Evolutionary conservation across 2,888 invertebrate species (phyloP).

Genomic region (Heteropelma amictum): DNA sequence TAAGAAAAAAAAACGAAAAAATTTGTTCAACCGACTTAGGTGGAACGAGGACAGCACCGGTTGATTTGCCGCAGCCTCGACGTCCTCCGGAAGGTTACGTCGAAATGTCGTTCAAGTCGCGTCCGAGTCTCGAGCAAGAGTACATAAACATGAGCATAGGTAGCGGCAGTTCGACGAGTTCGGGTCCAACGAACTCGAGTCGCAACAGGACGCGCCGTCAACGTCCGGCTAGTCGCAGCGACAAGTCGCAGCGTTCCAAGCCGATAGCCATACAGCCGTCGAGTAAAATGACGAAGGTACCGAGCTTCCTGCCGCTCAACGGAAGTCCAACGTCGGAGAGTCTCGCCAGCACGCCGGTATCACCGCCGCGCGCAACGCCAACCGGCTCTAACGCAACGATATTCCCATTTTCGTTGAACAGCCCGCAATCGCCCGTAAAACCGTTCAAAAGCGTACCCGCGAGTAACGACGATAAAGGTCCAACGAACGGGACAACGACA

Average conservation of each 20-base stretch:
- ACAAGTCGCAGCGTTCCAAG: constrained; percentile 80
- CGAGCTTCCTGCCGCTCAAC: constrained; percentile 78
- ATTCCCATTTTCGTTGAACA: constrained; percentile 85
- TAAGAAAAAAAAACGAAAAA: too few species aligned
- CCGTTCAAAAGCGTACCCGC: constrained; percentile 68
- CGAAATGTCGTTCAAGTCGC: constrained; percentile 81
- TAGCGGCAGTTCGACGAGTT: constrained; percentile 62
- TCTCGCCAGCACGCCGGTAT: constrained; percentile 77
- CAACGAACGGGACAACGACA: constrained; percentile 5
- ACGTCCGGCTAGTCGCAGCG: constrained; percentile 71
- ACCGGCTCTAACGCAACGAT: constrained; percentile 82
- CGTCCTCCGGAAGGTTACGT: constrained; percentile 82
- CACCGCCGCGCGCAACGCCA: constrained; percentile 80
- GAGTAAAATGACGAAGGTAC: constrained; percentile 71
- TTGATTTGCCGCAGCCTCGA: constrained; percentile 75
- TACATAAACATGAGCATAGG: constrained; percentile 80
- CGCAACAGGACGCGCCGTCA: constrained; percentile 61
- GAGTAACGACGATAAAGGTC: constrained; percentile 16
- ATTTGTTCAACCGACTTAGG: constrained; percentile 60
- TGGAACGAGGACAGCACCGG: constrained; percentile 74
- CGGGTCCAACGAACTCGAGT: constrained; percentile 61
- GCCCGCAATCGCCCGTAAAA: constrained; percentile 83
- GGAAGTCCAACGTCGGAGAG: constrained; percentile 76
- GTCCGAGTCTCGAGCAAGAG: constrained; percentile 78
- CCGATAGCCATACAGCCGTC: constrained; percentile 82